phyloP scores from a whole-genome alignment of 2,888 invertebrate genomes.

The Scaeva pyrastri region DNA sequence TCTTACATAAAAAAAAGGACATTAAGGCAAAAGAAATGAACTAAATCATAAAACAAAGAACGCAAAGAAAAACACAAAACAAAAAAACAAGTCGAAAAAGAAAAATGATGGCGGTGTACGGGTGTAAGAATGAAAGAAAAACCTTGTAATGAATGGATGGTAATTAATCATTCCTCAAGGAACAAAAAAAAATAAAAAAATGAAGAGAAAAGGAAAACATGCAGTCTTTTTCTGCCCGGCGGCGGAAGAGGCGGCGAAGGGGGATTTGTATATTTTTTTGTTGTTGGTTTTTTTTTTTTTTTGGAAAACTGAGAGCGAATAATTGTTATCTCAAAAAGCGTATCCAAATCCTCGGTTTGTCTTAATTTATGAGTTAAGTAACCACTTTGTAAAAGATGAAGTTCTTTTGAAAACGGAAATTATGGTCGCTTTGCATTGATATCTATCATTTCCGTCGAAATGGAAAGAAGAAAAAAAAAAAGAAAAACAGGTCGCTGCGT shows the following conservation, averaged over 20 bases:
- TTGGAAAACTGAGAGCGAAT: constrained; percentile 7
- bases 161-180: constrained; percentile 64
- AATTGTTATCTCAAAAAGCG: constrained; percentile 44
- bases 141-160: constrained; percentile 56
- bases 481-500: neutral
- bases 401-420: constrained; percentile 25
- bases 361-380: constrained; percentile 55
- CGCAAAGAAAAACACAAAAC: neutral
- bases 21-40: constrained; percentile 31
- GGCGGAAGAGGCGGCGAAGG: neutral
- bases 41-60: constrained; percentile 60
- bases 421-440: constrained; percentile 23
- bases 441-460: constrained; percentile 11
- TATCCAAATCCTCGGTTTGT: constrained; percentile 38
- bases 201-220: constrained; percentile 29
- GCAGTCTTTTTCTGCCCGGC: constrained; percentile 20
- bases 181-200: constrained; percentile 38
- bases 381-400: constrained; percentile 31
- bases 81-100: neutral
- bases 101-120: neutral
- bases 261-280: neutral
- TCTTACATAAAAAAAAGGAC: constrained; percentile 11
- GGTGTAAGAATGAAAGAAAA: constrained; percentile 34
- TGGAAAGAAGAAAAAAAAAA: no score
- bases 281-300: neutral